Evolutionary conservation across 1,140 invertebrate genomes (phyloP).

Genomic region (Choristoneura fumiferana): DNA sequence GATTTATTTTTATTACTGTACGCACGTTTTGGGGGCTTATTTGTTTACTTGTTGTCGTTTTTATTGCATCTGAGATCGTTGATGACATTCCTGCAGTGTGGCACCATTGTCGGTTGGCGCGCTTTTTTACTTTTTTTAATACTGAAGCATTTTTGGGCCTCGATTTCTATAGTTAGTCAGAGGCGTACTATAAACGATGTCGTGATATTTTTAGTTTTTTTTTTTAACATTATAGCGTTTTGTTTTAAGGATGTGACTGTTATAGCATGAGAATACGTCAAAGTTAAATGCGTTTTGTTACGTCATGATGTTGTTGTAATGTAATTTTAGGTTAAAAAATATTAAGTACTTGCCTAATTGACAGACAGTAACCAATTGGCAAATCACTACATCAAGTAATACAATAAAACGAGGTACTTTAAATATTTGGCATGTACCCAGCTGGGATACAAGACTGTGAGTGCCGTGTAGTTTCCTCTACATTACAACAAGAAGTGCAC

Average conservation of each 20-base stretch:
- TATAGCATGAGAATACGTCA: no score
- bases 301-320: neutral
- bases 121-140: constrained; percentile 20
- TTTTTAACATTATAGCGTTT: no score
- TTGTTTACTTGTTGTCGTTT: constrained; percentile 11
- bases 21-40: constrained; percentile 2
- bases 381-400: constrained; percentile 5
- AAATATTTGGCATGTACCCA: constrained; percentile 68
- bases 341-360: constrained; percentile 11
- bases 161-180: neutral
- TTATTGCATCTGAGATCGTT: constrained; percentile 17
- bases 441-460: constrained; percentile 64
- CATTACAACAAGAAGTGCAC: constrained; percentile 64
- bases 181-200: neutral
- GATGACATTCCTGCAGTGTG: constrained; percentile 21
- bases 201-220: no score
- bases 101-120: constrained; percentile 14
- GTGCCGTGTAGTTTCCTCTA: constrained; percentile 69
- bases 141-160: constrained; percentile 1
- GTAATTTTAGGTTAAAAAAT: neutral
- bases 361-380: constrained; percentile 5
- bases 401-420: constrained; percentile 50
- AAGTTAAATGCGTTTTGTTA: neutral
- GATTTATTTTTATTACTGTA: constrained; percentile 6
- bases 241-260: no score